Percentiles rank a stretch among this genome's conserved stretches.
phyloP scores from a whole-genome alignment of 2,888 invertebrate genomes.

The Tachina grossa region DNA sequence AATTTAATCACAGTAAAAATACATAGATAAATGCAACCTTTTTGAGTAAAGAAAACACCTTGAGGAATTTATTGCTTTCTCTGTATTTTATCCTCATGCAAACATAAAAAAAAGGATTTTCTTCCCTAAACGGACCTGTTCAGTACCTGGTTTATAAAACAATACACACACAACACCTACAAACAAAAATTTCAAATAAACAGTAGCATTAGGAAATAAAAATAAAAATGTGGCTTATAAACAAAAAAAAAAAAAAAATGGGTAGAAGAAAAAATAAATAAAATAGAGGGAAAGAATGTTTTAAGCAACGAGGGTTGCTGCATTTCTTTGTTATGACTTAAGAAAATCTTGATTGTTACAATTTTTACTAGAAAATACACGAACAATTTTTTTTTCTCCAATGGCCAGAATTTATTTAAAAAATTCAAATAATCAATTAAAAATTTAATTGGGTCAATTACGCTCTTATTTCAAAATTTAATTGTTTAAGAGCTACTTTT shows the following conservation, averaged over 20 bases:
- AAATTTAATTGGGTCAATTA: no score
- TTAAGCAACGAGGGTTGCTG: background rate
- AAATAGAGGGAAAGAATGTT: background rate
- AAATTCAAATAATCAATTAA: no score
- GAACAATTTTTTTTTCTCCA: no score
- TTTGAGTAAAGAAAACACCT: conserved; percentile 33
- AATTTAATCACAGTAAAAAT: no score
- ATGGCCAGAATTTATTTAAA: no score
- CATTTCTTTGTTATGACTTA: no score
- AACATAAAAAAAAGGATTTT: conserved; percentile 23
- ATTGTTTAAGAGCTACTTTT: no score
- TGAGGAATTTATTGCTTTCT: background rate
- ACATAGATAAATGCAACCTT: background rate
- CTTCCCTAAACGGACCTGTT: background rate
- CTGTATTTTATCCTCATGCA: conserved; percentile 1
- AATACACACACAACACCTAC: background rate
- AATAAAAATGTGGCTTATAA: conserved; percentile 14
- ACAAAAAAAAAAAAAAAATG: no score
- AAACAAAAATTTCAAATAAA: conserved; percentile 8
- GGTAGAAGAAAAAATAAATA: no score
- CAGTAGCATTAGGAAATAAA: conserved; percentile 34
- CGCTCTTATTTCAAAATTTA: no score
- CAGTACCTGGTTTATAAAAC: background rate
- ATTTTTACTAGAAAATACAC: no score
- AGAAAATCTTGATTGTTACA: no score